Evolutionary conservation across 2,113 vertebrate species (phyloP).

Genomic region (Semicossyphus pulcher): DNA sequence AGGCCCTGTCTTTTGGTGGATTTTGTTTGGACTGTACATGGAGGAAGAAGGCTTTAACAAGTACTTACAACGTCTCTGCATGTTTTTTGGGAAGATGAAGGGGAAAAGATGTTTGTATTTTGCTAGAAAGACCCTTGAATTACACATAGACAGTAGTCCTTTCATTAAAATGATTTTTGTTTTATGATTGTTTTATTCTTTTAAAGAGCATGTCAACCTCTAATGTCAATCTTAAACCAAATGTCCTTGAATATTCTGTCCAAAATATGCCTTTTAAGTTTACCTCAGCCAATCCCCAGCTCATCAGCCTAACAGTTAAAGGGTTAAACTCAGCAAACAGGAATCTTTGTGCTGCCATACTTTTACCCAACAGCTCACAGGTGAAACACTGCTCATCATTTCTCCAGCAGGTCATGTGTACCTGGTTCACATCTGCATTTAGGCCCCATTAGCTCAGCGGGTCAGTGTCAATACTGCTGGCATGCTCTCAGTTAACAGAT

Average conservation of each 20-base stretch:
- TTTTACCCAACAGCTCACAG: conserved; percentile 78
- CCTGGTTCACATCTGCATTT: conserved; percentile 84
- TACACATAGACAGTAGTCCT: neutral
- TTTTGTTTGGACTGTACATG: neutral
- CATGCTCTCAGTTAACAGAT: conserved; percentile 90
- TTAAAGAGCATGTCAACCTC: too few species aligned
- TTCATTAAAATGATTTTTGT: neutral
- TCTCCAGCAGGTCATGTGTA: conserved; percentile 85
- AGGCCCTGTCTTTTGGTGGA: too few species aligned
- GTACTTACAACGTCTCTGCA: too few species aligned
- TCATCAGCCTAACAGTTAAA: neutral
- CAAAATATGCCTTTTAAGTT: neutral
- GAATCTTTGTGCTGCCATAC: conserved; percentile 38
- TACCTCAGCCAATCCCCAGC: neutral
- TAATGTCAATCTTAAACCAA: neutral
- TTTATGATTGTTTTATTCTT: too few species aligned
- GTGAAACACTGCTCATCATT: conserved; percentile 52
- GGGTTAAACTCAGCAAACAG: neutral
- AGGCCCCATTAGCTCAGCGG: conserved; percentile 86
- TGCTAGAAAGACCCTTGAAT: neutral
- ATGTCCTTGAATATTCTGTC: neutral
- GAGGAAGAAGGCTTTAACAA: too few species aligned
- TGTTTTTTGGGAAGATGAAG: too few species aligned
- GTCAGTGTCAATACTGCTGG: conserved; percentile 88
- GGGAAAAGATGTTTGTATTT: neutral